These are phyloP conservation scores for Lycia hirtaria DNA, from an alignment of 2,888 invertebrate species.

Conservation along the genomic window DNA sequence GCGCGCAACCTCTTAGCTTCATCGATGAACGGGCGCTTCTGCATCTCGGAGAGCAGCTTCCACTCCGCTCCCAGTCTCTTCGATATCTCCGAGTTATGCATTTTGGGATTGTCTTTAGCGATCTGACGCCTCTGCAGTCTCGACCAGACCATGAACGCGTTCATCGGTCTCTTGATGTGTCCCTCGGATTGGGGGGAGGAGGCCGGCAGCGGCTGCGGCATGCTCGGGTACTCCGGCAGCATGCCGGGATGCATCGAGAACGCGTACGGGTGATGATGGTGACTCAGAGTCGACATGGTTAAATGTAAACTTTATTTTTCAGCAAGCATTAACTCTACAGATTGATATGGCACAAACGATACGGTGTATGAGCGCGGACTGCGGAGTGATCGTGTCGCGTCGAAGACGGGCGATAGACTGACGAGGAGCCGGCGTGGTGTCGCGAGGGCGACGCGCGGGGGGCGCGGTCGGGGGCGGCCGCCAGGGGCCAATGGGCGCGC, in stretches of 20 bases:
- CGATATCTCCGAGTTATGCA: slow-evolving; percentile 96
- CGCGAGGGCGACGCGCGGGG: slow-evolving; percentile 64
- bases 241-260: slow-evolving; percentile 82
- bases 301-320: slow-evolving; percentile 53
- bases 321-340: slow-evolving; percentile 68
- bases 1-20: slow-evolving; percentile 96
- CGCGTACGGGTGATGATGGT: slow-evolving; percentile 83
- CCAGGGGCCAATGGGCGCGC: slow-evolving; percentile 63
- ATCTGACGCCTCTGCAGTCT: slow-evolving; percentile 96
- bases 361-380: slow-evolving; percentile 68
- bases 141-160: slow-evolving; percentile 99
- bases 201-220: slow-evolving; percentile 75
- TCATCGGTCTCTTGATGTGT: slow-evolving; percentile 98
- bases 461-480: slow-evolving; percentile 73
- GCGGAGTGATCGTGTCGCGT: slow-evolving; percentile 75
- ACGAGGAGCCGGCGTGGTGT: slow-evolving; percentile 60
- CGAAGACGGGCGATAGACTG: slow-evolving; percentile 80
- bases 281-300: slow-evolving; percentile 80
- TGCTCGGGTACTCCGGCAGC: slow-evolving; percentile 77
- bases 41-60: slow-evolving; percentile 94
- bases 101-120: slow-evolving; percentile 96
- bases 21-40: slow-evolving; percentile 97
- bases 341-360: slow-evolving; percentile 70
- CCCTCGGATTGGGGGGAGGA: slow-evolving; percentile 86
- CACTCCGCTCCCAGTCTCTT: slow-evolving; percentile 97